Percentiles rank a stretch among this genome's conserved stretches.
These are phyloP conservation scores for Cyrtonyx montezumae DNA, from an alignment of 2,113 vertebrate genomes.

Conservation along the genomic window DNA sequence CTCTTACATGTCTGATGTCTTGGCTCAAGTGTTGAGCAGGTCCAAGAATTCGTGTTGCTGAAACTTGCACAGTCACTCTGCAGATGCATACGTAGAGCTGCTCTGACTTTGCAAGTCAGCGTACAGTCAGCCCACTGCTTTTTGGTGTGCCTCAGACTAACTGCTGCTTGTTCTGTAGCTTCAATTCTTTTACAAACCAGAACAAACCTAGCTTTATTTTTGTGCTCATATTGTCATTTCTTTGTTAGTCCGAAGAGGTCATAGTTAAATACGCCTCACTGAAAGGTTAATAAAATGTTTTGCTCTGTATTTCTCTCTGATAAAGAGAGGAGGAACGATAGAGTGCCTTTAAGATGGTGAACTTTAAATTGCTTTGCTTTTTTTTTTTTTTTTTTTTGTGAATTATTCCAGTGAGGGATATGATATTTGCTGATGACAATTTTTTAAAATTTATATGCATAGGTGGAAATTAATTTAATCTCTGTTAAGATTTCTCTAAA, in stretches of 20 bases:
- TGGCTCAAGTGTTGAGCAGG: neutral
- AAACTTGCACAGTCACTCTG: constrained; percentile 13
- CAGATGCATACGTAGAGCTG: neutral
- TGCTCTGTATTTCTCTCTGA: neutral
- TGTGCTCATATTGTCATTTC: neutral
- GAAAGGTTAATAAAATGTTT: neutral
- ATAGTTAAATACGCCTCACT: neutral
- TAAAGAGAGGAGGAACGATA: neutral
- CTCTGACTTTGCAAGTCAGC: neutral
- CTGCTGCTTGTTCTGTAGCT: neutral
- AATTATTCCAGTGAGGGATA: neutral
- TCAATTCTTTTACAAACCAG: neutral
- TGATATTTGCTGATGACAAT: neutral
- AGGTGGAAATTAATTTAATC: neutral
- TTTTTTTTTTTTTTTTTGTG: neutral
- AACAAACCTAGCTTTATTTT: neutral
- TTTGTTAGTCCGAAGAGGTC: neutral
- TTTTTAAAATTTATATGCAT: neutral
- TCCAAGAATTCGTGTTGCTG: neutral
- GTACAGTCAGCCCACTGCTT: neutral
- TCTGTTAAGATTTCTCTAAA: neutral
- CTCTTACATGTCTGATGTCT: neutral
- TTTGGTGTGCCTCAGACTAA: neutral
- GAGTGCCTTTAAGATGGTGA: neutral
- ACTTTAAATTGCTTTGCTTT: neutral